Evolutionary conservation across 2,113 vertebrate genomes (phyloP), one percentile per base, ranked within the genome.

Genomic region (Diadophis punctatus): DNA sequence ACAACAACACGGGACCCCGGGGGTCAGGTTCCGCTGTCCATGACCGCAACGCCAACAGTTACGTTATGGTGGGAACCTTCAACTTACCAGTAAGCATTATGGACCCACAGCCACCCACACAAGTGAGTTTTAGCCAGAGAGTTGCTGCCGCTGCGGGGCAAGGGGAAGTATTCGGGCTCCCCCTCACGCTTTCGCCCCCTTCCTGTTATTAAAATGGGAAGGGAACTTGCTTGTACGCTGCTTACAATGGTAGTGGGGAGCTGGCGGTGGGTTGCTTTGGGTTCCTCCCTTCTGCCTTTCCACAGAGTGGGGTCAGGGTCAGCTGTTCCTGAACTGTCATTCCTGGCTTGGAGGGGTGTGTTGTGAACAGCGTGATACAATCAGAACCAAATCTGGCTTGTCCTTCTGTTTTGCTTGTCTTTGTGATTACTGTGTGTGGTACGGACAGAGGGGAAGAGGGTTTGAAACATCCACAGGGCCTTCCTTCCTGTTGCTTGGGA

Each of bases 61-160:
- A 99, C 85, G 98, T 99, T 84, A 99, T 99, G 98, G 98, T 99
- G 74, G 99, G 98, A 91, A 98, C 99, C 90, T 99, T 99, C 96
- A 99, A 99, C 96, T 97, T 99, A 56, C 99, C 98, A 22, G 98
- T 99, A 94, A 99, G 98, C 96, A 97, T 98, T 93, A 98, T 98
- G 97, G 98, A 98, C 90, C 97, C 98, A 1, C 97, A 98, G 95
- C 97, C 94, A 91, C 94, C 90, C 74, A 91, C 46, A 2, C 52
- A 48, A 93, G 85, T 87, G 23, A 89, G 92, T 90, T 92, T 95
- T 95, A 91, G 90, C 89, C 90, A 93, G 56, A n/a, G 91, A 93
- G 53, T 80, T 60, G 89, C 88, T 55, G 88, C 89, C 89, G 84
- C 87, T 86, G 93, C 49, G 46, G 48, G 89, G 89, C 11, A 18